Evolutionary conservation across 2,113 vertebrate genomes (phyloP).

Genomic region (Myrmecobius fasciatus): DNA sequence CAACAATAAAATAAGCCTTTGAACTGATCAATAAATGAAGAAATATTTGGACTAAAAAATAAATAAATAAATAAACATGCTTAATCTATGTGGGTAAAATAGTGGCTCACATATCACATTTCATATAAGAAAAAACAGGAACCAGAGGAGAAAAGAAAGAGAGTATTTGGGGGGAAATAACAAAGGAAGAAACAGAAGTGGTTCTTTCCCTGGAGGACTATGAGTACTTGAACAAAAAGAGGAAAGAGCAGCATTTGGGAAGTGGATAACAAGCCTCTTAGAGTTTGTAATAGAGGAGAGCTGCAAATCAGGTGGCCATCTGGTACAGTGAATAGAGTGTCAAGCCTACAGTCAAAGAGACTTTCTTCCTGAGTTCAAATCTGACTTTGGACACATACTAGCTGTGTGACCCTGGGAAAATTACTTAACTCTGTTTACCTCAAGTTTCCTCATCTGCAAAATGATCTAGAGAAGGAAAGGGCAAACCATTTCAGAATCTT

Average conservation of each 20-base stretch:
- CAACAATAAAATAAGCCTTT: too few relatives aligned
- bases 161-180: neutral
- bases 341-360: neutral
- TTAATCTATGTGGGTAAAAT: neutral
- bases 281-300: neutral
- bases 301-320: neutral
- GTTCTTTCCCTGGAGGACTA: neutral
- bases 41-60: too few relatives aligned
- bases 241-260: neutral
- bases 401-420: neutral
- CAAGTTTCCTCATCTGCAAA: neutral
- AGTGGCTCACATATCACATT: neutral
- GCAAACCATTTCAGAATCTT: neutral
- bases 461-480: neutral
- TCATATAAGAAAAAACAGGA: neutral
- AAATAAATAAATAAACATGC: neutral
- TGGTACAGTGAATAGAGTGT: neutral
- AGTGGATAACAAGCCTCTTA: neutral
- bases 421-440: neutral
- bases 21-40: too few relatives aligned
- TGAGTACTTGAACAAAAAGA: neutral
- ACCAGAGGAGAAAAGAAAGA: neutral
- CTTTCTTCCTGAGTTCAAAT: too few relatives aligned
- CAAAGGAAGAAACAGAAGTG: neutral
- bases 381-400: too few relatives aligned